phyloP scores from a whole-genome alignment of 2,888 invertebrate species.

The Cataglyphis cursor region DNA sequence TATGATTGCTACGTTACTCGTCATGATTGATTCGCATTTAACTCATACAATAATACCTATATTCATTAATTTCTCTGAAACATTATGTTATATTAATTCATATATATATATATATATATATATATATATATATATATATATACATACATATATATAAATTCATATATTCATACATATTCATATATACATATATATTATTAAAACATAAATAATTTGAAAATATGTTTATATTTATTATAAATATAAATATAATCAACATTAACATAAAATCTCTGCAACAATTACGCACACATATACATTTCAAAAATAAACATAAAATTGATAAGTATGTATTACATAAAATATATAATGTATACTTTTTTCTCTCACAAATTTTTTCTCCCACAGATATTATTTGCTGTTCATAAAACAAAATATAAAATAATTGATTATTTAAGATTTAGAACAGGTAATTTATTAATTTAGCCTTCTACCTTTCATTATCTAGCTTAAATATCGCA shows the following conservation, averaged over 20 bases:
- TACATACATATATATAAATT: background rate
- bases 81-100: background rate
- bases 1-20: conserved; percentile 84
- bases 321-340: background rate
- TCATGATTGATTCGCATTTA: conserved; percentile 78
- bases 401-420: background rate
- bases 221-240: background rate
- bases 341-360: background rate
- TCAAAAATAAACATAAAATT: conserved; percentile 31
- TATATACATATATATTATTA: background rate
- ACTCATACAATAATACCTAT: conserved; percentile 56
- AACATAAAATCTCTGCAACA: background rate
- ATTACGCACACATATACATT: background rate
- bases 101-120: background rate
- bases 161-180: background rate
- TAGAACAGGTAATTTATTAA: background rate
- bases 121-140: too few relatives aligned
- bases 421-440: background rate
- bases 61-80: conserved; percentile 69
- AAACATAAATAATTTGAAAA: background rate
- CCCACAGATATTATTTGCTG: background rate
- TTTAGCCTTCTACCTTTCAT: conserved; percentile 10
- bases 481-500: background rate
- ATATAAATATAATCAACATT: background rate
- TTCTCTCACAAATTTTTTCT: background rate